phyloP scores from a whole-genome alignment of 2,888 invertebrate species.

The Charanyca ferruginea region DNA sequence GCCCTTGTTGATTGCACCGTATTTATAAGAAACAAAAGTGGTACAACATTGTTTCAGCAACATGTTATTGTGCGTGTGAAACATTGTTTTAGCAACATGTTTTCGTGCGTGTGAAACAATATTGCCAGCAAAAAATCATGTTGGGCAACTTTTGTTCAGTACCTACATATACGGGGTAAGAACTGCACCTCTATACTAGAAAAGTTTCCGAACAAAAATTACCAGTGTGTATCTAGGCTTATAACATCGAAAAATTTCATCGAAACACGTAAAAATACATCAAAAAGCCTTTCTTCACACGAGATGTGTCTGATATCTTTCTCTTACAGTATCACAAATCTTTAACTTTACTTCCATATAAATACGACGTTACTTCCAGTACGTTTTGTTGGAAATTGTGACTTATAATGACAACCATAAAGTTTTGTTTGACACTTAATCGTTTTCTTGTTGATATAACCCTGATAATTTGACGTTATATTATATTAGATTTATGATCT shows the following conservation, averaged over 20 bases:
- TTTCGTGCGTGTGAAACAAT: background rate
- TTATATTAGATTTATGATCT: no score
- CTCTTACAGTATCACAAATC: slow-evolving; percentile 54
- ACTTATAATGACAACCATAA: accelerated
- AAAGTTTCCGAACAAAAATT: slow-evolving; percentile 14
- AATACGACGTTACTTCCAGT: slow-evolving; percentile 34
- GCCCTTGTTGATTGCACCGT: background rate
- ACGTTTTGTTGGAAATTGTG: slow-evolving; percentile 31
- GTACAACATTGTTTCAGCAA: background rate
- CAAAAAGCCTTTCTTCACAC: slow-evolving; percentile 72
- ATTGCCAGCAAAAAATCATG: background rate
- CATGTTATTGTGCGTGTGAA: background rate
- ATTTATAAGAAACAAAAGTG: background rate
- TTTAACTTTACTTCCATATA: slow-evolving; percentile 31
- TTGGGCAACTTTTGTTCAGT: background rate
- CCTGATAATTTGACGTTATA: no score
- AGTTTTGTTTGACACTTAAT: slow-evolving; percentile 7
- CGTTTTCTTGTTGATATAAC: no score
- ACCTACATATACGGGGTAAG: background rate
- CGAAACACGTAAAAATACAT: slow-evolving; percentile 77
- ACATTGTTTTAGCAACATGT: background rate
- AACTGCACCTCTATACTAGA: no score
- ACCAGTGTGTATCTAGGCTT: slow-evolving; percentile 34
- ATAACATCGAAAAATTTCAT: slow-evolving; percentile 77
- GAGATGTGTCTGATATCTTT: slow-evolving; percentile 60